phyloP scores from a whole-genome alignment of 2,888 invertebrate genomes.

The Yponomeuta malinellus region DNA sequence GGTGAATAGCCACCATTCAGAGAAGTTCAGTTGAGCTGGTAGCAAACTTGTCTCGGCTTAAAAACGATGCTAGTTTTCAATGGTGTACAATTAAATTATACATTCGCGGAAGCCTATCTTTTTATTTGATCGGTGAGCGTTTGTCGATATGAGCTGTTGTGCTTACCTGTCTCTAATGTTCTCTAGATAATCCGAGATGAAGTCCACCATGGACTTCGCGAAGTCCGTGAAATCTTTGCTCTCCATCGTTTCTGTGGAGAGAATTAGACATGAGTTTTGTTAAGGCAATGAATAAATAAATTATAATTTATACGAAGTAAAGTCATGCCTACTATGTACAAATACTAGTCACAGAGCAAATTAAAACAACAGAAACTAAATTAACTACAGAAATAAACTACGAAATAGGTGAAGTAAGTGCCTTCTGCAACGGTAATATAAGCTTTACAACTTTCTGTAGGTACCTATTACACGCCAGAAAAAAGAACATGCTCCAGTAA shows the following conservation, averaged over 20 bases:
- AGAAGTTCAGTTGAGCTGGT: too few species aligned
- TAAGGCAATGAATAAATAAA: not conserved
- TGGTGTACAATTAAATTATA: too few species aligned
- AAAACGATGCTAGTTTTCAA: too few species aligned
- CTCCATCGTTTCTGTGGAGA: conserved; percentile 80
- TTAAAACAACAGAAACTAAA: conserved; percentile 6
- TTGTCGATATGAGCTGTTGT: not conserved
- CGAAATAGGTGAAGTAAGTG: too few species aligned
- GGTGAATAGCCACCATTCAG: too few species aligned
- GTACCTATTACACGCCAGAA: not conserved
- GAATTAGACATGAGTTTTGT: conserved; percentile 7
- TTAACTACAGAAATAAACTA: not conserved
- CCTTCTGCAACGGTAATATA: too few species aligned
- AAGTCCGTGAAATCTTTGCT: conserved; percentile 88
- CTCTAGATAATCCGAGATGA: conserved; percentile 94
- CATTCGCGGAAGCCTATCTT: too few species aligned
- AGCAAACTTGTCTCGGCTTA: too few species aligned
- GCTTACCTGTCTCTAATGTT: conserved; percentile 91
- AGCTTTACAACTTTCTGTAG: not conserved
- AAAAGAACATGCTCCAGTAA: not conserved
- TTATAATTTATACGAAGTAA: not conserved
- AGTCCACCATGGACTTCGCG: conserved; percentile 95
- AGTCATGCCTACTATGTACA: not conserved
- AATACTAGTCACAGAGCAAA: not conserved
- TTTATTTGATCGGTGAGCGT: too few species aligned